A percentile compares a stretch with the other conserved stretches of the same genome.
These are phyloP conservation scores for Ophion obscuratus DNA, from an alignment of 2,888 invertebrate genomes.

Conservation along the genomic window DNA sequence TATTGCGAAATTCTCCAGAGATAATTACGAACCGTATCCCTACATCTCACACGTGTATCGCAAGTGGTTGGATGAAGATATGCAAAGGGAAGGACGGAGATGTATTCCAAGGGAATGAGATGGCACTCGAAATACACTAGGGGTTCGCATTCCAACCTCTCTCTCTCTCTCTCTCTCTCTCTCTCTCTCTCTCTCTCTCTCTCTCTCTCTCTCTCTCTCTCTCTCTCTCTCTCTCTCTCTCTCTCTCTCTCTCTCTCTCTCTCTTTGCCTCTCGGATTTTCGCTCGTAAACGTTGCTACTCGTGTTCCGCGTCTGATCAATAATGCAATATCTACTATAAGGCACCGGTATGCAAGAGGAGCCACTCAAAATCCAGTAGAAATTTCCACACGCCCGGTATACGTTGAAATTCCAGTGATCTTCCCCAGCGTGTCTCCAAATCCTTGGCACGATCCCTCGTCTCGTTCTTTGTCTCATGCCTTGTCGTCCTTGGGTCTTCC, in stretches of 20 bases:
- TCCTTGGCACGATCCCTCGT: slow-evolving; percentile 70
- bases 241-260: slow-evolving; percentile 18
- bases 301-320: slow-evolving; percentile 13
- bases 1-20: background rate
- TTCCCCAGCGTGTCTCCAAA: slow-evolving; percentile 68
- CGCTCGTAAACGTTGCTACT: background rate
- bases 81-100: slow-evolving; percentile 57
- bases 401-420: slow-evolving; percentile 42
- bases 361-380: slow-evolving; percentile 35
- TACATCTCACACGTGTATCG: background rate
- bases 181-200: slow-evolving; percentile 23
- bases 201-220: background rate
- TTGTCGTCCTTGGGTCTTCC: slow-evolving; percentile 6
- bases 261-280: slow-evolving; percentile 28
- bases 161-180: slow-evolving; percentile 3
- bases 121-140: background rate
- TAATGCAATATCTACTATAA: slow-evolving; percentile 27
- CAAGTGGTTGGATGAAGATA: background rate
- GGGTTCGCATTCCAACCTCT: background rate
- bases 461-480: slow-evolving; percentile 34
- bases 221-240: slow-evolving; percentile 7
- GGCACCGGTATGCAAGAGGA: slow-evolving; percentile 35
- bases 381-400: slow-evolving; percentile 45
- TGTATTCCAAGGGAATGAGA: slow-evolving; percentile 64
- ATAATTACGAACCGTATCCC: background rate